Evolutionary conservation across 2,113 vertebrate genomes (phyloP).

Genomic region (Embiotoca jacksoni): DNA sequence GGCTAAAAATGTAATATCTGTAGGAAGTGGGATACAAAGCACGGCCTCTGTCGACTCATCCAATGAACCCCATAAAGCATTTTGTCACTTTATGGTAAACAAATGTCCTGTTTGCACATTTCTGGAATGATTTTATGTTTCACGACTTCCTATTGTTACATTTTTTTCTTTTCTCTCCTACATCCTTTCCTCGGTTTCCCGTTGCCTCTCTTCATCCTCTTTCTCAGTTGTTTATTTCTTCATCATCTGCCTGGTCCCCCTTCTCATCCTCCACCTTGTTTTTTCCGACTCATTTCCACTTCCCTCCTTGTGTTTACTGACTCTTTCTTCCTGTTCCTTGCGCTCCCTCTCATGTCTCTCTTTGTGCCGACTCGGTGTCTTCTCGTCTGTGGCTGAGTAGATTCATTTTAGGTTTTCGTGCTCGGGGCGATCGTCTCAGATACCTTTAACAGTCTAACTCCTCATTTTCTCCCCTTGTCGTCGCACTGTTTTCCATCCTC

Average conservation of each 20-base stretch:
- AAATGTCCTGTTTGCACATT: too few species aligned
- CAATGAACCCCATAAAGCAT: too few species aligned
- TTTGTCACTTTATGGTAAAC: too few species aligned
- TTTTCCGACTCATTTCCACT: conserved; percentile 44
- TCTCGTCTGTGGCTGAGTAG: conserved; percentile 34
- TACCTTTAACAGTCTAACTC: conserved; percentile 45
- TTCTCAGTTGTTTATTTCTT: conserved; percentile 27
- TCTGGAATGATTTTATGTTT: too few species aligned
- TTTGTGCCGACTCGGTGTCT: not conserved
- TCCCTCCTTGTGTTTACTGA: conserved; percentile 35
- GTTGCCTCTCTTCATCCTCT: too few species aligned
- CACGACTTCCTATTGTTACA: too few species aligned
- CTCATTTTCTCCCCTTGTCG: conserved; percentile 35
- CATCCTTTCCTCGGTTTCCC: too few species aligned
- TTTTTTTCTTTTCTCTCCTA: too few species aligned
- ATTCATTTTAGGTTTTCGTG: conserved; percentile 50
- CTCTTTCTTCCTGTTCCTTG: conserved; percentile 43
- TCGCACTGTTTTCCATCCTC: conserved; percentile 23
- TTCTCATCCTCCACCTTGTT: conserved; percentile 24
- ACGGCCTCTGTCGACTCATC: too few species aligned
- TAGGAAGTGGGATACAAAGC: too few species aligned
- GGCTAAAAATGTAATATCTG: too few species aligned
- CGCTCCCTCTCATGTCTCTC: not conserved
- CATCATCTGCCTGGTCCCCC: not conserved
- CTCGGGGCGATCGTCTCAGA: conserved; percentile 43